Evolutionary conservation across 2,888 invertebrate species (phyloP).

Genomic region (Lottia gigantea): DNA sequence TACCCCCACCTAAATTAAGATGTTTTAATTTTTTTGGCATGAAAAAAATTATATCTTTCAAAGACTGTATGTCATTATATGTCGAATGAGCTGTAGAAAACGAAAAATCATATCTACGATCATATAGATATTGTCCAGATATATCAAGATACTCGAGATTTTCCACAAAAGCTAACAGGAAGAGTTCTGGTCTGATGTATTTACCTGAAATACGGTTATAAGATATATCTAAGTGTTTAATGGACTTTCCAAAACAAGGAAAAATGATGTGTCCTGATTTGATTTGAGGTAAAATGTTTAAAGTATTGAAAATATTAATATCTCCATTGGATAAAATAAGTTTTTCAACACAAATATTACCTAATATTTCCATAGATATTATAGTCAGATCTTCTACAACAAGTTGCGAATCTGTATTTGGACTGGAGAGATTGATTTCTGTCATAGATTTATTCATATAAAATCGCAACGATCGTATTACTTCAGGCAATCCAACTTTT

Average conservation of each 20-base stretch:
- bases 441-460: no score
- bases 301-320: no score
- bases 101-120: background rate
- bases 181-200: background rate
- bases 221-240: background rate
- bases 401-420: no score
- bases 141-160: background rate
- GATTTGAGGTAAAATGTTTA: no score
- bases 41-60: background rate
- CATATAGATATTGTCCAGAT: background rate
- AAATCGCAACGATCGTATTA: no score
- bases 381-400: no score
- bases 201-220: background rate
- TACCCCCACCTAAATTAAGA: background rate
- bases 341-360: no score
- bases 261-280: background rate
- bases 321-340: no score
- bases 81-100: background rate
- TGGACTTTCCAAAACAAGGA: background rate
- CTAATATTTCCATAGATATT: no score
- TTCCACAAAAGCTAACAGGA: background rate
- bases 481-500: no score
- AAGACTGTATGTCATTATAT: background rate
- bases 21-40: background rate
- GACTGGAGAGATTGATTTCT: no score